Conservation (phyloP, 2,113 vertebrate species). For the Pelecanoides urinatrix region DNA sequence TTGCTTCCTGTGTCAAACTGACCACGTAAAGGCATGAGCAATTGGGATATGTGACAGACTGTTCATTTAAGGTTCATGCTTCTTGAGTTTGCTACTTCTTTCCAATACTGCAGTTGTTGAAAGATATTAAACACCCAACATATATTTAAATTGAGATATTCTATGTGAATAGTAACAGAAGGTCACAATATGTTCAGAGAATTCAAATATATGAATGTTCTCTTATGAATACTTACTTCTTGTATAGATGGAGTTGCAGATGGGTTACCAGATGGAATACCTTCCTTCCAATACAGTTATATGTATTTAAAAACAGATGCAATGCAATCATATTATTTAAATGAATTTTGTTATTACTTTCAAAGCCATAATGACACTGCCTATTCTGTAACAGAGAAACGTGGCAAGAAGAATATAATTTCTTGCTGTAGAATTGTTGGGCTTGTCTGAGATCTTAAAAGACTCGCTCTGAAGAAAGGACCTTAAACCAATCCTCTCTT, state of each 20-base stretch:
- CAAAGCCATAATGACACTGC: constrained; percentile 17
- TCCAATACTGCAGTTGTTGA: neutral
- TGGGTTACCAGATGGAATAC: constrained; percentile 63
- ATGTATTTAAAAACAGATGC: constrained; percentile 40
- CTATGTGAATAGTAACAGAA: constrained; percentile 59
- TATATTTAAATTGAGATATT: constrained; percentile 28
- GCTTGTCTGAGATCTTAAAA: neutral
- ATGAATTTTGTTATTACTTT: constrained; percentile 50
- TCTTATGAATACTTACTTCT: constrained; percentile 49
- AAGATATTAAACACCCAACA: constrained; percentile 41
- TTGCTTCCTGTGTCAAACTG: neutral
- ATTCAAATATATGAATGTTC: constrained; percentile 59
- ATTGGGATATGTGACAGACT: neutral
- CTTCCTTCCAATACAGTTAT: constrained; percentile 25
- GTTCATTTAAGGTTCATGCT: constrained; percentile 38
- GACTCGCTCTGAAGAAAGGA: neutral
- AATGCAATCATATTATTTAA: constrained; percentile 32
- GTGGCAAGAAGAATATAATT: neutral
- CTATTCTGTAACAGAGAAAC: constrained; percentile 5
- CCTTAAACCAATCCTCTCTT: neutral
- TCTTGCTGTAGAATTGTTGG: neutral
- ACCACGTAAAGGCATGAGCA: neutral
- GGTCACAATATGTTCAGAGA: constrained; percentile 63
- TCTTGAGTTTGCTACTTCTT: neutral
- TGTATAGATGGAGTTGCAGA: constrained; percentile 47